Conservation (phyloP, 2,113 vertebrate genomes). For the Carassius auratus region DNA sequence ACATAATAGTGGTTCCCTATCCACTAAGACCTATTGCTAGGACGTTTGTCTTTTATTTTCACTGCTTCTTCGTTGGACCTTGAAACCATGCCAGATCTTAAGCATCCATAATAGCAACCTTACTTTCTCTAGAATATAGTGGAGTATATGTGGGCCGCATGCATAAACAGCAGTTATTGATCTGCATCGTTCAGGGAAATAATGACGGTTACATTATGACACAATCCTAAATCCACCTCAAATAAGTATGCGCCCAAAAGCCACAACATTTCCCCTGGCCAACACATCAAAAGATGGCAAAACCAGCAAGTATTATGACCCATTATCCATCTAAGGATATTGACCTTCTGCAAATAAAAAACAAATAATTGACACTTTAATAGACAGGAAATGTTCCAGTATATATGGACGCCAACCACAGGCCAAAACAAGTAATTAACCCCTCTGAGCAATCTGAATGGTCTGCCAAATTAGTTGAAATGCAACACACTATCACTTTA, state of each 20-base stretch:
- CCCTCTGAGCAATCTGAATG: neutral
- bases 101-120: constrained; percentile 56
- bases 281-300: neutral
- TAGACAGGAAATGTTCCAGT: neutral
- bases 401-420: neutral
- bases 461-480: constrained; percentile 10
- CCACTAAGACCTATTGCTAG: neutral
- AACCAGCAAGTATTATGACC: constrained; percentile 21
- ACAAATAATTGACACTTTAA: neutral
- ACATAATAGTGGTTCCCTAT: neutral
- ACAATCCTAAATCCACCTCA: constrained; percentile 52
- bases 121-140: constrained; percentile 54
- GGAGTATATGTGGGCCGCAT: constrained; percentile 49
- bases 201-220: constrained; percentile 53
- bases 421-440: constrained; percentile 20
- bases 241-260: constrained; percentile 31
- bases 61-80: constrained; percentile 22
- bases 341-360: neutral
- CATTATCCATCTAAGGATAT: neutral
- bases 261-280: neutral
- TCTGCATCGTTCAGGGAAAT: constrained; percentile 53
- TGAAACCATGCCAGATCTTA: constrained; percentile 54
- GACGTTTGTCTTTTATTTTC: constrained; percentile 30
- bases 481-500: neutral
- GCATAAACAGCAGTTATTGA: constrained; percentile 58